Evolutionary conservation across 2,888 invertebrate genomes (phyloP).

Genomic region (Hypselothyrea guttata): DNA sequence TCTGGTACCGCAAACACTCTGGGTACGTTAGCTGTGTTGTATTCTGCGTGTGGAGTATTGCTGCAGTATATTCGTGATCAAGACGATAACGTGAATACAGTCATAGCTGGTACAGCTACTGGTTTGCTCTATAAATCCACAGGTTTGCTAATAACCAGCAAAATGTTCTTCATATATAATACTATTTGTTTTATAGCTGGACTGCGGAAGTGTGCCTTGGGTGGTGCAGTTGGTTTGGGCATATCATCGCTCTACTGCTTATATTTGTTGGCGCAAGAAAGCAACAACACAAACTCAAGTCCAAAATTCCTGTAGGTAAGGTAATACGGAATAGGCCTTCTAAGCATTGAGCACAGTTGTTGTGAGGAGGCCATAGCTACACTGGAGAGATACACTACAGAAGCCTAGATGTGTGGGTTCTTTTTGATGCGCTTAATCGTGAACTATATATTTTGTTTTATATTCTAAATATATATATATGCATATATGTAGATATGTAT

Average conservation of each 20-base stretch:
- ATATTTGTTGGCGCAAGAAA: conserved; percentile 76
- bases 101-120: conserved; percentile 93
- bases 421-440: conserved; percentile 47
- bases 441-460: conserved; percentile 59
- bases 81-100: conserved; percentile 95
- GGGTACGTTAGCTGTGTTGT: conserved; percentile 96
- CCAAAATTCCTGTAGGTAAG: conserved; percentile 75
- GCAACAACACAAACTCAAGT: conserved; percentile 64
- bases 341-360: conserved; percentile 14
- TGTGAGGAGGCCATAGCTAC: conserved; percentile 12
- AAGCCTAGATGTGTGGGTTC: conserved; percentile 28
- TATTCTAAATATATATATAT: conserved; percentile 47
- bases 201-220: conserved; percentile 90
- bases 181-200: conserved; percentile 86
- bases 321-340: conserved; percentile 17
- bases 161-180: not conserved
- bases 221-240: conserved; percentile 92
- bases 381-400: conserved; percentile 1
- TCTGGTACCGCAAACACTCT: conserved; percentile 95
- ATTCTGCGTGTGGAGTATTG: conserved; percentile 95
- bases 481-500: conserved; percentile 36
- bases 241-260: conserved; percentile 88
- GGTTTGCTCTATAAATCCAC: conserved; percentile 95
- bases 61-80: conserved; percentile 92
- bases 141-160: conserved; percentile 84